A percentile compares a stretch with the other conserved stretches of the same genome.
These are phyloP conservation scores for Diglossa brunneiventris DNA, from an alignment of 2,113 vertebrate species.

Conservation along the genomic window DNA sequence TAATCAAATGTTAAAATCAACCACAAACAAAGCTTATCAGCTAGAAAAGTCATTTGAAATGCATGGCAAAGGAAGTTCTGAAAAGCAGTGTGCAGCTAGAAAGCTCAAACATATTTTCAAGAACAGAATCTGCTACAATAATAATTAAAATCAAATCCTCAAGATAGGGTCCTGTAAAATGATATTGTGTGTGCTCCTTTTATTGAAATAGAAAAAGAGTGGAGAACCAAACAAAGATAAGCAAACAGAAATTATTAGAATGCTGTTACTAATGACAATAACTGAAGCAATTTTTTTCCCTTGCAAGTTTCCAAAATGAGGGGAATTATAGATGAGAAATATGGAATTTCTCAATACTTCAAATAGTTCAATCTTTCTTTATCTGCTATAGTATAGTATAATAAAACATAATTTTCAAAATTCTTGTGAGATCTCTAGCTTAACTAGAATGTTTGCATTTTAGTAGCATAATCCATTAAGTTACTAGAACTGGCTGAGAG, in stretches of 20 bases:
- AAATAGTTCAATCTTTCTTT: not conserved
- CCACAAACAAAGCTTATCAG: not conserved
- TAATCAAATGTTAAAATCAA: not conserved
- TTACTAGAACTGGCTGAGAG: not conserved
- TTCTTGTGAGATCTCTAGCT: not conserved
- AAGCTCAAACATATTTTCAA: not conserved
- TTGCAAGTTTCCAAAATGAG: not conserved
- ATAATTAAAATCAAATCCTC: not conserved
- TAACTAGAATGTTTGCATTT: not conserved
- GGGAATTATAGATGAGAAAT: not conserved
- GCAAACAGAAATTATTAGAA: not conserved
- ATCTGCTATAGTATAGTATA: not conserved
- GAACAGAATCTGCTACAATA: not conserved
- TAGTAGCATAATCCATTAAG: not conserved
- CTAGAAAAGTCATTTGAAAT: not conserved
- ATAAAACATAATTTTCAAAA: not conserved
- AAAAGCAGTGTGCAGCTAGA: not conserved
- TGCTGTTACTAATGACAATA: not conserved
- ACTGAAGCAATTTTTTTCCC: not conserved
- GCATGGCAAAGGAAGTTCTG: not conserved
- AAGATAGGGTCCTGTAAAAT: not conserved
- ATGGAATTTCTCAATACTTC: not conserved
- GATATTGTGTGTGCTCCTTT: not conserved
- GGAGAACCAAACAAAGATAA: not conserved
- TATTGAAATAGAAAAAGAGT: not conserved